A percentile compares a stretch with the other conserved stretches of the same genome.
These are phyloP conservation scores for Pterocles orientalis DNA, from an alignment of 2,113 vertebrate species.

Conservation along the genomic window DNA sequence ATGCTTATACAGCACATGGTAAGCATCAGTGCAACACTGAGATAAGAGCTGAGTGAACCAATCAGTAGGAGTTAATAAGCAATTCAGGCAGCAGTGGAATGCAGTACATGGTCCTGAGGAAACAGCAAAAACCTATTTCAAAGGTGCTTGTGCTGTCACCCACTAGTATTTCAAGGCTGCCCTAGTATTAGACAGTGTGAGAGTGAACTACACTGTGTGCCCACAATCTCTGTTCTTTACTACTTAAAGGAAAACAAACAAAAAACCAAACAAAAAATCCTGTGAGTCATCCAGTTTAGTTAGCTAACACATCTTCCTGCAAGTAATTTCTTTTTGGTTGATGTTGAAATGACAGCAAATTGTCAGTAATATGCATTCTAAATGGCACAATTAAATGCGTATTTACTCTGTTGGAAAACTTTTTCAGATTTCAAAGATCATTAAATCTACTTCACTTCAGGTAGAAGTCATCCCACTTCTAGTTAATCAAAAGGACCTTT, in stretches of 20 bases:
- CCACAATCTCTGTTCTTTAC: background rate
- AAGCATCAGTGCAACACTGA: background rate
- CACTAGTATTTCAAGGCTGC: background rate
- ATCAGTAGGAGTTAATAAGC: background rate
- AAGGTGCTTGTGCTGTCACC: background rate
- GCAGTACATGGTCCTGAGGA: rapidly evolving
- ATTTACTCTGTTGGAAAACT: background rate
- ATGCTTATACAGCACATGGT: background rate
- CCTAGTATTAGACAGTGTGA: background rate
- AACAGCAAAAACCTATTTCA: background rate
- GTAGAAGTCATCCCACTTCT: background rate
- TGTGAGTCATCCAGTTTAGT: background rate
- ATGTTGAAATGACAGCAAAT: background rate
- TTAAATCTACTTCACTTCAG: background rate
- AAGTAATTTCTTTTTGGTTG: background rate
- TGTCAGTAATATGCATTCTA: background rate
- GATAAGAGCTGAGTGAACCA: background rate
- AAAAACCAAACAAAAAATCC: background rate
- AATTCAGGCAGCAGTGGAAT: background rate
- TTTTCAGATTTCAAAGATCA: background rate
- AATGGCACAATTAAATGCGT: background rate
- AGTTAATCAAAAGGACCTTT: background rate
- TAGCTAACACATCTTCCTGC: rapidly evolving
- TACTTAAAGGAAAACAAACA: background rate
- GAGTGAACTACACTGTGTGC: background rate